A percentile compares a stretch with the other conserved stretches of the same genome.
Evolutionary conservation across 2,888 invertebrate genomes (phyloP).

Genomic region (Scaptomyza tumidula): DNA sequence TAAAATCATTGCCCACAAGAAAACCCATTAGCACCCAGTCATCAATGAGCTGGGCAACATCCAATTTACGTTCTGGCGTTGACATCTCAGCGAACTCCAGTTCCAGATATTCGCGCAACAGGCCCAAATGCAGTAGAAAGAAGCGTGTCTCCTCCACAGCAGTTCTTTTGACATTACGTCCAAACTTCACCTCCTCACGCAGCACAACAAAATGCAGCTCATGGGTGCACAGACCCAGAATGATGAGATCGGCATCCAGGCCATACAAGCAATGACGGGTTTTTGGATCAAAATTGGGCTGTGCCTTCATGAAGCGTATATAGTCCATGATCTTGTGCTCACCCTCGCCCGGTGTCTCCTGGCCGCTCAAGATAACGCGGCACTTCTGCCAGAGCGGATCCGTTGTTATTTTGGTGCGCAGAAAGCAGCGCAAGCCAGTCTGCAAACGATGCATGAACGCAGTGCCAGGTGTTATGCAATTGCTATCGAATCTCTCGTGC

Average conservation of each 20-base stretch:
- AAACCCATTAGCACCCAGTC: slow-evolving; percentile 99
- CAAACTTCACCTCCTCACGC: slow-evolving; percentile 95
- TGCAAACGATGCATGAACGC: slow-evolving; percentile 96
- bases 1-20: slow-evolving; percentile 98
- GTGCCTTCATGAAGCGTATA: slow-evolving; percentile 94
- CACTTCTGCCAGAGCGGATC: slow-evolving; percentile 95
- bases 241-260: slow-evolving; percentile 98
- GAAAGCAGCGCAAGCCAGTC: slow-evolving; percentile 93
- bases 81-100: slow-evolving; percentile 93
- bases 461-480: slow-evolving; percentile 98
- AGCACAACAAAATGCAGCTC: slow-evolving; percentile 97
- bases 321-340: slow-evolving; percentile 99
- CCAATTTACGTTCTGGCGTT: slow-evolving; percentile 88
- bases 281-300: slow-evolving; percentile 93
- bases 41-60: slow-evolving; percentile 96
- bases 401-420: slow-evolving; percentile 92
- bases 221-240: slow-evolving; percentile 97
- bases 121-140: slow-evolving; percentile 95
- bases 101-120: slow-evolving; percentile 96
- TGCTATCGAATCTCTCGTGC: slow-evolving; percentile 96
- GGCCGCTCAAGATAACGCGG: slow-evolving; percentile 94
- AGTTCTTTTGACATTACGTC: slow-evolving; percentile 88
- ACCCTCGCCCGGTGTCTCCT: slow-evolving; percentile 98
- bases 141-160: slow-evolving; percentile 96
- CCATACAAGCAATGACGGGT: slow-evolving; percentile 98